These are phyloP conservation scores for Carettochelys insculpta DNA, from an alignment of 2,113 vertebrate species.

Conservation along the genomic window DNA sequence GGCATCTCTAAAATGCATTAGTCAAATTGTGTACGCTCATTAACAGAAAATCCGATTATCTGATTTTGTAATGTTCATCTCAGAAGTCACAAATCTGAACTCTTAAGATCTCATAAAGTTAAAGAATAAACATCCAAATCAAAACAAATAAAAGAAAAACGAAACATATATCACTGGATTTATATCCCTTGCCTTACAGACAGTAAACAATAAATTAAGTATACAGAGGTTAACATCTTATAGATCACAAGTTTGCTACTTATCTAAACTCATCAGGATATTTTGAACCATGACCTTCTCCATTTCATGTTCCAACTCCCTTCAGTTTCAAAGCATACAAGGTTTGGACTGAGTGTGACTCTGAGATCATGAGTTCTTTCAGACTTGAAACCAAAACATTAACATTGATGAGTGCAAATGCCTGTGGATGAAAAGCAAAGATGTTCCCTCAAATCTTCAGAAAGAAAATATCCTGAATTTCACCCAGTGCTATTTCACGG, in stretches of 20 bases:
- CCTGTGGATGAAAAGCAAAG: background rate
- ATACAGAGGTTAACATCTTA: background rate
- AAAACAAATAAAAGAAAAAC: background rate
- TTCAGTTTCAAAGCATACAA: background rate
- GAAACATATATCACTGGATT: background rate
- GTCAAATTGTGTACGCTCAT: background rate
- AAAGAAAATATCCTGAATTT: background rate
- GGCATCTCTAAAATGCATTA: background rate
- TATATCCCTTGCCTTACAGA: background rate
- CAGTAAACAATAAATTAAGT: background rate
- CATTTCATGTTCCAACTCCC: background rate
- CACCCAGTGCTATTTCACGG: background rate
- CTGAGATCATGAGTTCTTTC: background rate
- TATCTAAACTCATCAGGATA: background rate
- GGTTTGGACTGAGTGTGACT: background rate
- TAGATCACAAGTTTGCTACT: background rate
- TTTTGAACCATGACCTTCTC: background rate
- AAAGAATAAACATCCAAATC: background rate
- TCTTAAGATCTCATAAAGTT: no score
- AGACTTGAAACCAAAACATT: background rate
- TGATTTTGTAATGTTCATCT: background rate
- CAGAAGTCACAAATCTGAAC: background rate
- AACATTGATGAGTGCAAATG: background rate
- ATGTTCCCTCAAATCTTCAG: background rate
- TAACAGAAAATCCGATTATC: background rate